A percentile compares a stretch with the other conserved stretches of the same genome.
Conservation (phyloP, 2,113 vertebrate species). For the Fregata magnificens region DNA sequence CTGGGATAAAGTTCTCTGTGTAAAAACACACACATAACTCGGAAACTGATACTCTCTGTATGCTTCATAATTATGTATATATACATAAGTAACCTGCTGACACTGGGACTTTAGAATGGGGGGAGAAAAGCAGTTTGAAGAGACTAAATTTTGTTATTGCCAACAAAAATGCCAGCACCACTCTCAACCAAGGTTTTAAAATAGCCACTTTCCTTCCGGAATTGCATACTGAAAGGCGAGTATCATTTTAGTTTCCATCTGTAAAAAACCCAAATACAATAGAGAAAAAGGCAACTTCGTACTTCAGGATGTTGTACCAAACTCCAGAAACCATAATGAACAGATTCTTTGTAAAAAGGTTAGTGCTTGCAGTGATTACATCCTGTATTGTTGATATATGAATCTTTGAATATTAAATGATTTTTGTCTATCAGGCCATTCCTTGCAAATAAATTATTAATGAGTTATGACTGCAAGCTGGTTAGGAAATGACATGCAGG, state of each 20-base stretch:
- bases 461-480: neutral
- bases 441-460: slow-evolving; percentile 26
- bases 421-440: neutral
- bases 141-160: neutral
- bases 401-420: slow-evolving; percentile 11
- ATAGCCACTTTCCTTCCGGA: neutral
- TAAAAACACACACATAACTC: neutral
- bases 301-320: neutral
- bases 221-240: neutral
- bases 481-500: neutral
- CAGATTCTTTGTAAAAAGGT: neutral
- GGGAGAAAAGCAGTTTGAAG: neutral
- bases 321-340: neutral
- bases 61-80: neutral
- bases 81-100: neutral
- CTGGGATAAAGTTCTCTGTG: neutral
- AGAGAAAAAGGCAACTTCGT: neutral
- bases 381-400: neutral
- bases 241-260: neutral
- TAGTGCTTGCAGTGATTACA: neutral
- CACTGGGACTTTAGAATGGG: neutral
- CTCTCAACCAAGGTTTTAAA: neutral
- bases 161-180: neutral
- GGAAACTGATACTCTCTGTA: neutral
- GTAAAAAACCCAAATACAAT: neutral